Base-by-base conservation (phyloP, 1,140 invertebrate species). In the Drosophila tropicalis region DNA sequence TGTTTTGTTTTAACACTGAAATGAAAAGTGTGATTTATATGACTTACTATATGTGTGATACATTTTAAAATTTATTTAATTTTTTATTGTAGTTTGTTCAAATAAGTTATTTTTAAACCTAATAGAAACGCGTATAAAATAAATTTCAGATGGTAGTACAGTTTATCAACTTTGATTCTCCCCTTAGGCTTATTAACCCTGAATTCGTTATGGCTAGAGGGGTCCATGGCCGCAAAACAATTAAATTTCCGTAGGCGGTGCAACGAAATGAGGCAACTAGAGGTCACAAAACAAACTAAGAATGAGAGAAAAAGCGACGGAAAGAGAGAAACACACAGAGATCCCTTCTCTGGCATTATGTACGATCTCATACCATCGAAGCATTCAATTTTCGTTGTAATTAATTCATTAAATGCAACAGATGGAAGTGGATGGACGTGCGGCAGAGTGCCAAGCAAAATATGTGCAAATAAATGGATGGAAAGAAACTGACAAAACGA, bases 341-440 rank as follows among this genome's bases (percentile, higher is more conserved):
- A 47, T 41, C 40, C 6, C 19, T 19, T 47, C 5, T 47, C 41
- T 47, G 41, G 9, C 44, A 47, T 44, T 41, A 17, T 17, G 41
- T 15, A 44, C 41, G 41, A 47, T 47, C 44, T 47, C 44, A 51
- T 22, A 47, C 17, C 44, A 51, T 51, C 17, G 44, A n/a, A 19
- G 17, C 44, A 51, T 51, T 51, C 68, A 41, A 58, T 22, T 32
- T 32, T 29, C 47, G 40, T 67, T 76, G 69, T 77, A 79, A 79
- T 79, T 79, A 79, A 79, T 77, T 79, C 77, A 79, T 79, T 79
- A 77, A 79, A 70, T 60, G 74, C 76, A 76, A 56, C 72, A 76
- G 69, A 61, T 73, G 73, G 62, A 73, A 36, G 17, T 36, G 32
- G 68, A 36, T 19, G 56, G 65, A 36, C 17, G 55, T 55, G 54